Conservation (phyloP, 2,113 vertebrate species). For the Gracilinanus agilis region DNA sequence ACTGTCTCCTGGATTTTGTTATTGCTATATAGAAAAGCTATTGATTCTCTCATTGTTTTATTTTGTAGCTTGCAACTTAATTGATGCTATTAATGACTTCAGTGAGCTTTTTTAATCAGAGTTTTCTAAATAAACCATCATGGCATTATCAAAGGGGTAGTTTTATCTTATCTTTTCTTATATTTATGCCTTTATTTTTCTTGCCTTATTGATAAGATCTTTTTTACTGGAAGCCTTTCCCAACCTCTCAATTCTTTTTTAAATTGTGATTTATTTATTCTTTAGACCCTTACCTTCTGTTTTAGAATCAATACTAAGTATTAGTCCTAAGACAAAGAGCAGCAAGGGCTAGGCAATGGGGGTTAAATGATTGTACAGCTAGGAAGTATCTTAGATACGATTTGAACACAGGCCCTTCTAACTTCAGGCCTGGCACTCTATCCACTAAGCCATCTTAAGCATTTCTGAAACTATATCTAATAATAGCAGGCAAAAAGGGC, state of each 20-base stretch:
- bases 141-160: background rate
- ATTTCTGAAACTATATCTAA: background rate
- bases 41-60: background rate
- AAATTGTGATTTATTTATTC: no score
- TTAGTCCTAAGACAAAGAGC: no score
- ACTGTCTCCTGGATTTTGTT: background rate
- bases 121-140: background rate
- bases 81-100: background rate
- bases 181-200: background rate
- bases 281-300: no score
- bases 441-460: background rate
- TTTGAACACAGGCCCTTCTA: no score
- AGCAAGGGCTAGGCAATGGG: no score
- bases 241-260: no score
- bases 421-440: no score
- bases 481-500: background rate
- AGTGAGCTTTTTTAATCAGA: background rate
- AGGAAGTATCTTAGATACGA: no score
- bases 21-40: background rate
- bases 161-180: background rate
- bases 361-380: no score
- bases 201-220: background rate
- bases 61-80: background rate
- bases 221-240: background rate
- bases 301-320: no score